Percentiles rank a stretch among this genome's conserved stretches.
phyloP scores from a whole-genome alignment of 2,797 vertebrate species.

The Pitangus sulphuratus region DNA sequence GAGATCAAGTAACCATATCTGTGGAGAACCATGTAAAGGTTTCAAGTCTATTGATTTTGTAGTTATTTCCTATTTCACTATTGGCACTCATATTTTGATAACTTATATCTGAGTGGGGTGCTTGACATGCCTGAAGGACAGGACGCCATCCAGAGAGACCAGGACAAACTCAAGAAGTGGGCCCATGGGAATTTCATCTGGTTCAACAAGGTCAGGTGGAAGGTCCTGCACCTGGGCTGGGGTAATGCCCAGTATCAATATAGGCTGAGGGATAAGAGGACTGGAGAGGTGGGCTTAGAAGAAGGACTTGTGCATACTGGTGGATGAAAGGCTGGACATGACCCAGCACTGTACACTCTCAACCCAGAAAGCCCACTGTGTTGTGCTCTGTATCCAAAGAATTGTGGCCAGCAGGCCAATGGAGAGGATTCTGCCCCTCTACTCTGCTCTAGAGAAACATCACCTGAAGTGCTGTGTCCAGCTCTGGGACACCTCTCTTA shows the following conservation, averaged over 20 bases:
- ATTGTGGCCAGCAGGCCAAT: background rate
- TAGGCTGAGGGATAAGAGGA: too few relatives aligned
- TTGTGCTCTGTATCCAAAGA: background rate
- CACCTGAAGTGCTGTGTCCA: too few relatives aligned
- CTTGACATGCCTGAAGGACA: rapidly evolving
- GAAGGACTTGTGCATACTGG: background rate
- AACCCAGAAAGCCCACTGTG: background rate
- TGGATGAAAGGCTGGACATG: background rate
- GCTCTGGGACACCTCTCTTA: background rate
- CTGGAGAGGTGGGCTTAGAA: background rate
- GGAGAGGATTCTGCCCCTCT: background rate
- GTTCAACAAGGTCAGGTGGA: background rate
- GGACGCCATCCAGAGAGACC: background rate
- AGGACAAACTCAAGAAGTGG: rapidly evolving
- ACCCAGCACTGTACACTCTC: too few relatives aligned
- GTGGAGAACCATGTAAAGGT: background rate
- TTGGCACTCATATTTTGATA: background rate
- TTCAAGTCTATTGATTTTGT: background rate
- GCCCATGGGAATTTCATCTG: rapidly evolving
- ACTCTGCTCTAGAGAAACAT: rapidly evolving
- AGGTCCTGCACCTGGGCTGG: rapidly evolving
- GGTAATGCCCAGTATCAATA: rapidly evolving
- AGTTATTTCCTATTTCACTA: background rate
- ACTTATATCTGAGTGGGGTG: rapidly evolving
- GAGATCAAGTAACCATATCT: background rate